Percentiles rank a stretch among this genome's conserved stretches.
Evolutionary conservation across 2,113 vertebrate genomes (phyloP).

Genomic region (Tor tambroides): DNA sequence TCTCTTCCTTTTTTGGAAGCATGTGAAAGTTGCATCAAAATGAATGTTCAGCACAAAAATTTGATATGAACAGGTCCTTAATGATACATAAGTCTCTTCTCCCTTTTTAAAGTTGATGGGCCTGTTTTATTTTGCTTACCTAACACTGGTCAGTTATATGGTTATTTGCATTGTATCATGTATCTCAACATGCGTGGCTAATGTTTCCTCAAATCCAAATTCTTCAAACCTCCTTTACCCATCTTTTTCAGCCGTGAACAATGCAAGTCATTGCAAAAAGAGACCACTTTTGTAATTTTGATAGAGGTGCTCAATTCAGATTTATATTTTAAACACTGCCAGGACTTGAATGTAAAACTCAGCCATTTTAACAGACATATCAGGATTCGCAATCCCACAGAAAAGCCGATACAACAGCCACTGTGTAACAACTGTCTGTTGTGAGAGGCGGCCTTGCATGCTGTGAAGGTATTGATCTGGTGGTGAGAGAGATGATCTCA

Average conservation of each 20-base stretch:
- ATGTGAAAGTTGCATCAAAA: too few species aligned
- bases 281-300: neutral
- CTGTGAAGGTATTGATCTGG: slow-evolving; percentile 23
- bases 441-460: neutral
- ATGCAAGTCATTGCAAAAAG: neutral
- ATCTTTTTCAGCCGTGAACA: neutral
- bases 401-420: slow-evolving; percentile 9
- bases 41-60: too few species aligned
- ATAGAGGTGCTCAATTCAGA: neutral
- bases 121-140: too few species aligned
- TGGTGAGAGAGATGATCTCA: slow-evolving; percentile 17
- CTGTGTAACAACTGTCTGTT: slow-evolving; percentile 7
- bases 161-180: too few species aligned
- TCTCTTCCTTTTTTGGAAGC: too few species aligned
- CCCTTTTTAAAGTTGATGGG: too few species aligned
- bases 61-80: too few species aligned
- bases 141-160: too few species aligned
- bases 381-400: neutral
- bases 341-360: neutral
- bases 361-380: neutral
- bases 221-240: too few species aligned
- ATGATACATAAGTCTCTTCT: too few species aligned
- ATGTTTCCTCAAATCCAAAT: too few species aligned
- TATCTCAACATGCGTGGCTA: too few species aligned
- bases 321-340: neutral